Conservation (phyloP, 2,113 vertebrate genomes). For the Planiliza haematocheilus region DNA sequence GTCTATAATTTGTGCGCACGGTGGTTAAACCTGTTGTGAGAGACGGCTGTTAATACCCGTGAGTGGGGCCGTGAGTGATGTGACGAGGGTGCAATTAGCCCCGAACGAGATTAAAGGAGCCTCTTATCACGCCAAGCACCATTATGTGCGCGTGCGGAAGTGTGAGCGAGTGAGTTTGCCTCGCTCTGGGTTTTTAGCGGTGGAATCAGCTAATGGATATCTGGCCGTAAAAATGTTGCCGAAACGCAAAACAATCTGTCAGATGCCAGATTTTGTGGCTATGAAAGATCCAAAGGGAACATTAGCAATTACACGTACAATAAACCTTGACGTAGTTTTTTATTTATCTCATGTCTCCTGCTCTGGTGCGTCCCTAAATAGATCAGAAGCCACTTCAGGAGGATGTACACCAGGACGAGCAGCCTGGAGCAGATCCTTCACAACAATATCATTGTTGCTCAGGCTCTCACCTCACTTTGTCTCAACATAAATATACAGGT, state of each 20-base stretch:
- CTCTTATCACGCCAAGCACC: constrained; percentile 50
- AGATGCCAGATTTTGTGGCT: too few relatives aligned
- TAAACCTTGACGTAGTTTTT: constrained; percentile 52
- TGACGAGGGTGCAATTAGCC: constrained; percentile 62
- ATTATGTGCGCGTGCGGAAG: not conserved
- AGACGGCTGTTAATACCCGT: not conserved
- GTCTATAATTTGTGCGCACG: constrained; percentile 10
- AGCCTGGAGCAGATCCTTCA: constrained; percentile 85
- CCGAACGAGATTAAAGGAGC: constrained; percentile 42
- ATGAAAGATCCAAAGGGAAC: too few relatives aligned
- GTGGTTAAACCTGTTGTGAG: not conserved
- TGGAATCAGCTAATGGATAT: not conserved
- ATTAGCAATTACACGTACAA: too few relatives aligned
- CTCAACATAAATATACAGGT: constrained; percentile 75
- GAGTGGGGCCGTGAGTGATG: constrained; percentile 59
- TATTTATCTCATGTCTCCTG: too few relatives aligned
- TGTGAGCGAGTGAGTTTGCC: not conserved
- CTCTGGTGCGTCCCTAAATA: constrained; percentile 51
- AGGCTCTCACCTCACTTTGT: constrained; percentile 78
- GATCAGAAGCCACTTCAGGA: constrained; percentile 86
- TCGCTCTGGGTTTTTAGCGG: constrained; percentile 13
- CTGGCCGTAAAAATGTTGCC: too few relatives aligned
- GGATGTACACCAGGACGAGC: constrained; percentile 85
- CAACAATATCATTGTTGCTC: constrained; percentile 86
- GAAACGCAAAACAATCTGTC: too few relatives aligned